Conservation (phyloP, 2,888 invertebrate species). For the Brenthis ino region DNA sequence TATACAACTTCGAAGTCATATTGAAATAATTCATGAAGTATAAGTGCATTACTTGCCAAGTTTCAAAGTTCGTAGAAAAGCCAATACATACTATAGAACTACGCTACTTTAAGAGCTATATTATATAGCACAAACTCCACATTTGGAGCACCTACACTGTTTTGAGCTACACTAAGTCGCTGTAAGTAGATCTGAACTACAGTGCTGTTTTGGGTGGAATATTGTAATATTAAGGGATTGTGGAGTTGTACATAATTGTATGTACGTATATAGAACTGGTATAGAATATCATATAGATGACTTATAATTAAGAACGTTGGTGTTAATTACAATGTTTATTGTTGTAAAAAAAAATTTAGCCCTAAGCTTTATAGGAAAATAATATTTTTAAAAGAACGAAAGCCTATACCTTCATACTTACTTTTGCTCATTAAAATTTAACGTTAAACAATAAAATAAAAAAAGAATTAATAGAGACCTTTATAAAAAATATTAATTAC, state of each 20-base stretch:
- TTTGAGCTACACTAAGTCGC: conserved; percentile 23
- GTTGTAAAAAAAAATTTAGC: no score
- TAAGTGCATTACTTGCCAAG: conserved; percentile 30
- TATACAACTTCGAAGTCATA: conserved; percentile 6
- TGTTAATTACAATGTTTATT: no score
- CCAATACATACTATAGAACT: conserved; percentile 30
- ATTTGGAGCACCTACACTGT: conserved; percentile 25
- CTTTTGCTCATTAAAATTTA: no score
- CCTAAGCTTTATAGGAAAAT: no score
- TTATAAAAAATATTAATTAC: no score
- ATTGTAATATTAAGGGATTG: conserved; percentile 3
- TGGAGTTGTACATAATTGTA: neutral
- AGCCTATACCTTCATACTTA: no score
- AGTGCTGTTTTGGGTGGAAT: conserved; percentile 12
- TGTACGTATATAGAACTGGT: no score
- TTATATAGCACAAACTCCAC: conserved; percentile 28
- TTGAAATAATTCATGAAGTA: conserved; percentile 24
- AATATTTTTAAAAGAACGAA: no score
- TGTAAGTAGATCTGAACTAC: conserved; percentile 26
- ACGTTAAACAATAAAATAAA: no score
- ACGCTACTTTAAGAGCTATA: conserved; percentile 12
- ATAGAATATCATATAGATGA: no score
- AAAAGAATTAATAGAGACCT: no score
- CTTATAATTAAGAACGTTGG: no score
- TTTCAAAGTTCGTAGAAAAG: conserved; percentile 30